Base-by-base conservation (phyloP, 2,113 vertebrate genomes). In the Lota lota region DNA sequence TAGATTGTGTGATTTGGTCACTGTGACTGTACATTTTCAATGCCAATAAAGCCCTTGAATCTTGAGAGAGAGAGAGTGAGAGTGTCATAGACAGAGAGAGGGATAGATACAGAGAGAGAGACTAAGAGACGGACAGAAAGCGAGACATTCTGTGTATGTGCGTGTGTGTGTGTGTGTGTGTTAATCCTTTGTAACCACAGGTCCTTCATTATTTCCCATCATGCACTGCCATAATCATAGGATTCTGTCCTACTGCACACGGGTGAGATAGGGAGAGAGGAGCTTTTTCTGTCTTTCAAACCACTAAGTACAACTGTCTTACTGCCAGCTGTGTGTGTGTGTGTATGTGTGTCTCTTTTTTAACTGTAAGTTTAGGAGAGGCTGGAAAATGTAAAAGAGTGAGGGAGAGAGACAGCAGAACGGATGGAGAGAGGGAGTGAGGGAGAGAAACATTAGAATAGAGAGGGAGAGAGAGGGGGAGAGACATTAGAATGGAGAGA, bases 221-320 rank as follows among this genome's bases (percentile, higher is more conserved):
- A 56, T 56, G 53, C 53, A 17, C 14, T 56, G 53, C 53, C n/a
- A n/a, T 56, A 56, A 56, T 56, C 53, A 56, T 56, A 56, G 53
- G 53, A 56, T 56, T 56, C 53, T 56, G 53, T 56, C 53, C 10
- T 18, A n/a, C 53, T n/a, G n/a, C 16, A 56, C 53, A 56, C 17
- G 5, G 16, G n/a, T 14, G 16, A 56, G 16, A 56, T 6, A 18
- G 16, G 14, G 16, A 56, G 16, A 56, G 16, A 56, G 40, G 8
- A 12, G 53, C 53, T 56, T 56, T 56, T 56, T 56, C 53, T 56
- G 53, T 56, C n/a, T 56, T 56, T 56, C 53, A 56, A 56, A 56
- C 53, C 53, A 56, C 53, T 56, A 56, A 56, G 53, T 56, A n/a
- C 53, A 56, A 56, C 16, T n/a, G 53, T 56, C 53, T 56, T 7